Evolutionary conservation across 2,888 invertebrate species (phyloP).

Genomic region (Parasteatoda lunata): DNA sequence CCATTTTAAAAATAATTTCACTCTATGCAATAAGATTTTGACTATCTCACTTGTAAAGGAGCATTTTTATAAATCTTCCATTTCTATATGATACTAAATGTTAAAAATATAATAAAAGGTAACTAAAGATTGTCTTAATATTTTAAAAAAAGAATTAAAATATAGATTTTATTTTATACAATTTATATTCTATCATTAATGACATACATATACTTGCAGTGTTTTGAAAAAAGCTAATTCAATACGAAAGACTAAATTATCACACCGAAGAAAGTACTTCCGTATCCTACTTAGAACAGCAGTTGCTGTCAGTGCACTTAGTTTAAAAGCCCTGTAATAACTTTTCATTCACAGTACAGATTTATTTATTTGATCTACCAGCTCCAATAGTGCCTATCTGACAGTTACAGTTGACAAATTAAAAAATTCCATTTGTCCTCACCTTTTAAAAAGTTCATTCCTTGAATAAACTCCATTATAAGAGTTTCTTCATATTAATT

Average conservation of each 20-base stretch:
- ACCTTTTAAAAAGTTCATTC: no score
- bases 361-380: conserved; percentile 44
- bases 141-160: conserved; percentile 15
- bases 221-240: conserved; percentile 24
- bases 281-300: conserved; percentile 45
- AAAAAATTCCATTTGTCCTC: no score
- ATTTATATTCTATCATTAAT: conserved; percentile 26
- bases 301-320: conserved; percentile 53
- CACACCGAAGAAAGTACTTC: conserved; percentile 54
- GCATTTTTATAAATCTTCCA: background rate
- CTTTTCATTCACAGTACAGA: conserved; percentile 29
- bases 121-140: conserved; percentile 50
- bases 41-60: background rate
- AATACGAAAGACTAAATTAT: conserved; percentile 57
- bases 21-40: background rate
- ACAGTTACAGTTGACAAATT: background rate
- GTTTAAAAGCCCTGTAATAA: conserved; percentile 44
- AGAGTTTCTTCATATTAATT: no score
- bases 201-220: conserved; percentile 50
- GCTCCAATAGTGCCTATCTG: conserved; percentile 34
- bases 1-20: conserved; percentile 5
- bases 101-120: background rate
- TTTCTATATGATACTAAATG: background rate
- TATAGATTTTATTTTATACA: conserved; percentile 27
- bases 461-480: no score